Evolutionary conservation across 2,888 invertebrate species (phyloP), one percentile per base, ranked within the genome.

Genomic region (Chrysomela aeneicollis): DNA sequence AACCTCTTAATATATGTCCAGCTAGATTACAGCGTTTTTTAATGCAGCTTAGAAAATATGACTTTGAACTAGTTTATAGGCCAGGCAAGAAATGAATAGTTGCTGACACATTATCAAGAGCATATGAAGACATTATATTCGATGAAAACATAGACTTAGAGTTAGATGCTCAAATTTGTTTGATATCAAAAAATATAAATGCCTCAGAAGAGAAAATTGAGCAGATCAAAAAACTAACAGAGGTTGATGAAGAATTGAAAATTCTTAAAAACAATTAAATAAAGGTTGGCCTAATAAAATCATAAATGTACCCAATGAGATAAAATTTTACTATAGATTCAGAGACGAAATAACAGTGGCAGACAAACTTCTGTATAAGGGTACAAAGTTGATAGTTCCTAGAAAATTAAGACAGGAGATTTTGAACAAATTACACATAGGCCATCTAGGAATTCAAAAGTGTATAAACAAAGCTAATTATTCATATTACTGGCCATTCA

Each of bases 11-110:
- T 32, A 32, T 19, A 10, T 57, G 59, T 54, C 68, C 64, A 35
- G 22, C 67, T 21, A 37, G 66, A 22, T 54, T 67, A 21, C 65
- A 67, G 60, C 30, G 59, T 47, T 61, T 67, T 32, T 35, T 67
- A n/a, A 19, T 65, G 18, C 62, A 67, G 21, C 49, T 66, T 30
- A 47, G 54, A 59, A 67, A 67, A 61, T 67, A 66, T 58, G 55
- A 60, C 12, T 63, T 66, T 30, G 17, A 59, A 10, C 12, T 63
- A 26, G 51, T 59, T 3, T 63, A 55, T 59, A 67, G 63, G 53
- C 63, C 63, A 51, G 19, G 50, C n/a, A 64, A 59, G 47, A 10
- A 55, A 6, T 54, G 59, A 15, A 47, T 64, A 26, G 32, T 64
- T 10, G 46, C 59, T 1, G 50, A 59, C 35, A 35, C 59, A 4